Evolutionary conservation across 2,113 vertebrate genomes (phyloP).

Genomic region (Emydura subglobosa): DNA sequence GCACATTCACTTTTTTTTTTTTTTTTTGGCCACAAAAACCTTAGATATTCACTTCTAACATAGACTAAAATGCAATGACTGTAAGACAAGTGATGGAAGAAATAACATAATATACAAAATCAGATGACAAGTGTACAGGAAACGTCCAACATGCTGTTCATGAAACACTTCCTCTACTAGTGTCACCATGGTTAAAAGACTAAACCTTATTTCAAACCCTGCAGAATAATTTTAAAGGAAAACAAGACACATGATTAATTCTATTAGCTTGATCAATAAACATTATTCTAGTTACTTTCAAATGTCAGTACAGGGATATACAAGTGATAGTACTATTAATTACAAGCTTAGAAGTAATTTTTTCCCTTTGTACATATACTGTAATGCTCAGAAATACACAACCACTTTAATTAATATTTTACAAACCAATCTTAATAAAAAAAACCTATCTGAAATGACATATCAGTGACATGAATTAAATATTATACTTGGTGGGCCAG

Average conservation of each 20-base stretch:
- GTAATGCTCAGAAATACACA: constrained; percentile 4
- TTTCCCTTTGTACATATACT: neutral
- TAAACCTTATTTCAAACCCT: neutral
- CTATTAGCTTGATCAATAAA: neutral
- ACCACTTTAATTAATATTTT: constrained; percentile 1
- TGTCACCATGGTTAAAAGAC: neutral
- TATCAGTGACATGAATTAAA: neutral
- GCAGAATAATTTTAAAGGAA: constrained; percentile 2
- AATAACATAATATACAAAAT: neutral
- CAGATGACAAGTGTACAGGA: neutral
- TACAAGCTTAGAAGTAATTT: neutral
- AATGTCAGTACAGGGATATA: neutral
- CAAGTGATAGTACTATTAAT: neutral
- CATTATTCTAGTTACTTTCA: neutral
- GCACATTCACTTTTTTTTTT: neutral
- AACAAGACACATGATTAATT: neutral
- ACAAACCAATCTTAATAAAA: neutral
- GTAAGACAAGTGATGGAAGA: neutral
- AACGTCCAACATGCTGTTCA: neutral
- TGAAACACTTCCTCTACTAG: neutral
- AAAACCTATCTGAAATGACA: neutral
- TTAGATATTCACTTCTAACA: neutral
- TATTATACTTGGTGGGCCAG: neutral
- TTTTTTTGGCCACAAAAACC: constrained; percentile 20
- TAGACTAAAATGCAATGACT: constrained; percentile 16